Evolutionary conservation across 2,113 vertebrate species (phyloP).

Genomic region (Pardalotus punctatus): DNA sequence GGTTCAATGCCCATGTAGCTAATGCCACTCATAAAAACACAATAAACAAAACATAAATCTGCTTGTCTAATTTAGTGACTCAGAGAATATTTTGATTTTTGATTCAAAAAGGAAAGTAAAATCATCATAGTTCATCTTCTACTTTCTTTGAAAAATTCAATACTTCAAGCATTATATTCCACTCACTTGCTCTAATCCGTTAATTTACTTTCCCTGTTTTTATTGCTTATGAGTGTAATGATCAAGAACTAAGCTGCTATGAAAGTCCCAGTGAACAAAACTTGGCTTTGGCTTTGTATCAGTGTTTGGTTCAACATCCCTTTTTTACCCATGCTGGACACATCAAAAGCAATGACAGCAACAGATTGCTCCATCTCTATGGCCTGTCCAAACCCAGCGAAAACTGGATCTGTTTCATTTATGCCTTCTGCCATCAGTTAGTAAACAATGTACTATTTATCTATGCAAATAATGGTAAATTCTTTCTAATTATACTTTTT

Average conservation of each 20-base stretch:
- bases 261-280: not conserved
- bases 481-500: not conserved
- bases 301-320: not conserved
- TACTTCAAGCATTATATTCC: not conserved
- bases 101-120: not conserved
- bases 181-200: not conserved
- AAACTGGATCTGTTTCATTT: not conserved
- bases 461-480: not conserved
- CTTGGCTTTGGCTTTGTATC: not conserved
- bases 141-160: not conserved
- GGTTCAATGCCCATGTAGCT: not conserved
- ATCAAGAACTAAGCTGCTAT: not conserved
- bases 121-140: not conserved
- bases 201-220: slow-evolving; percentile 12
- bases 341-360: not conserved
- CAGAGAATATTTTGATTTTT: not conserved
- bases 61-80: not conserved
- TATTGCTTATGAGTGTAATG: not conserved
- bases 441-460: not conserved
- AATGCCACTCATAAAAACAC: not conserved
- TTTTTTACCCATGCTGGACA: not conserved
- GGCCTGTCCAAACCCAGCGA: not conserved
- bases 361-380: not conserved
- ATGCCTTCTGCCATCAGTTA: not conserved
- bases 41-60: not conserved